phyloP scores from a whole-genome alignment of 2,888 invertebrate genomes.

The Cetonia aurata region DNA sequence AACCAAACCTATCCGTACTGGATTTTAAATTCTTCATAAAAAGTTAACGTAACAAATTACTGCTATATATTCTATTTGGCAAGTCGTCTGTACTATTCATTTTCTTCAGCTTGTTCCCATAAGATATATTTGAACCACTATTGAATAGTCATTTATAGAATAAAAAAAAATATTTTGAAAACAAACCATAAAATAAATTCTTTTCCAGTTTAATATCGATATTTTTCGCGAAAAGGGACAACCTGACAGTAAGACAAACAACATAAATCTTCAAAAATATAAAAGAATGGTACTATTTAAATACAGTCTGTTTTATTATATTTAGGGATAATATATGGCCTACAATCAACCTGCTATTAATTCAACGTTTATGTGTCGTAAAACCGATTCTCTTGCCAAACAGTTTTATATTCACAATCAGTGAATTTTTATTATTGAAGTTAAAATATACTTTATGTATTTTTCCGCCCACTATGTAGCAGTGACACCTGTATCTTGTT shows the following conservation, averaged over 20 bases:
- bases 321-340: slow-evolving; percentile 27
- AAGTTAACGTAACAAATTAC: no score
- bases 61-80: no score
- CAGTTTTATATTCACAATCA: slow-evolving; percentile 31
- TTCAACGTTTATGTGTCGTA: slow-evolving; percentile 38
- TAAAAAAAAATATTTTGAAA: no score
- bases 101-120: no score
- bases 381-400: slow-evolving; percentile 39
- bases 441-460: slow-evolving; percentile 30
- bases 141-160: no score
- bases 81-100: no score
- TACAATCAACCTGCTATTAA: slow-evolving; percentile 28
- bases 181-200: no score
- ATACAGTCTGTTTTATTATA: slow-evolving; percentile 29
- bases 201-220: slow-evolving; percentile 3
- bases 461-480: not conserved
- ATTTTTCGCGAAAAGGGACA: slow-evolving; percentile 5
- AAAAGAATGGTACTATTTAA: slow-evolving; percentile 30
- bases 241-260: slow-evolving; percentile 23
- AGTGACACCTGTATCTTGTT: slow-evolving; percentile 8
- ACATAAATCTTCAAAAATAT: slow-evolving; percentile 21
- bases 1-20: no score
- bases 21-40: no score
- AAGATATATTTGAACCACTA: no score
- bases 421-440: slow-evolving; percentile 27